Percentiles rank a stretch among this genome's conserved stretches.
These are phyloP conservation scores for Limonius californicus DNA, from an alignment of 1,140 invertebrate species.

Conservation along the genomic window DNA sequence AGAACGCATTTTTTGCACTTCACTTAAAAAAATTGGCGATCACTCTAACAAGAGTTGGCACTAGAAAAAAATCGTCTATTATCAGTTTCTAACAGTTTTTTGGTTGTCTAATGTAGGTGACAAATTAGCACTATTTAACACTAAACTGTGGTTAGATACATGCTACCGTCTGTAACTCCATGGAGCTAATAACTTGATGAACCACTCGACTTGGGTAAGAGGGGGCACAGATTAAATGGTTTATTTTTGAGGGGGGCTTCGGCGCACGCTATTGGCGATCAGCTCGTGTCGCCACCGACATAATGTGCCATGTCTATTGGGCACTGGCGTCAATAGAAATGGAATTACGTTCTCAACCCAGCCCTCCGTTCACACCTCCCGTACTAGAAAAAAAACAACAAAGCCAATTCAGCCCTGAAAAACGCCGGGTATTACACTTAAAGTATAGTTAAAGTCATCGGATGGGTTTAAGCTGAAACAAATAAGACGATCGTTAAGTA, in stretches of 20 bases:
- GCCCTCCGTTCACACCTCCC: constrained; percentile 35
- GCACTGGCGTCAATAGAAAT: constrained; percentile 26
- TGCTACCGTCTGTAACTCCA: constrained; percentile 43
- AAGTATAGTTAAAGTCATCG: constrained; percentile 32
- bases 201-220: constrained; percentile 23
- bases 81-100: background rate
- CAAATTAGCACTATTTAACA: constrained; percentile 19
- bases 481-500: constrained; percentile 35
- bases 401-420: constrained; percentile 38
- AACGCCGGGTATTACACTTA: constrained; percentile 41
- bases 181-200: constrained; percentile 41
- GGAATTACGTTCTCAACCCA: constrained; percentile 29
- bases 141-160: constrained; percentile 24
- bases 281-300: background rate
- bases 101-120: background rate
- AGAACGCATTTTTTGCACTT: too few species aligned
- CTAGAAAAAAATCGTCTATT: background rate
- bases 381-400: constrained; percentile 21
- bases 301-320: constrained; percentile 28
- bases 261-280: constrained; percentile 20
- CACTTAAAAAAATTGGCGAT: background rate
- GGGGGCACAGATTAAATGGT: constrained; percentile 21
- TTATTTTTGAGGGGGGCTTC: constrained; percentile 19
- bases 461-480: constrained; percentile 34
- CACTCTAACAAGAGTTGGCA: background rate